Percentiles rank a stretch among this genome's conserved stretches.
Evolutionary conservation across 2,888 invertebrate genomes (phyloP).

Genomic region (Pseudococcus viburni): DNA sequence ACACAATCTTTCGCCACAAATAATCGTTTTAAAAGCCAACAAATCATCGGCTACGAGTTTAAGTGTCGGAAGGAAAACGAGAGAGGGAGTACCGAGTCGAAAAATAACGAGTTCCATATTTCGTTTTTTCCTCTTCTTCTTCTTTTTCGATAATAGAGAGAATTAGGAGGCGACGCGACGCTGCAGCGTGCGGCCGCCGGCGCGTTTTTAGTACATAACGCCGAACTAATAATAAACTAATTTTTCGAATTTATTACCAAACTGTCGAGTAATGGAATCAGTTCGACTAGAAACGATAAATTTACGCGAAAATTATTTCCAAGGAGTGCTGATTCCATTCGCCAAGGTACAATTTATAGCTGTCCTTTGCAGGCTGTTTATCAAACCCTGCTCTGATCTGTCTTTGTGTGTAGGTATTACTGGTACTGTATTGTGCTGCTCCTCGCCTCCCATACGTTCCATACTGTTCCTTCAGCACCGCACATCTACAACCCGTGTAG

Average conservation of each 20-base stretch:
- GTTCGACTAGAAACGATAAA: constrained; percentile 44
- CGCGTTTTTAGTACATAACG: not conserved
- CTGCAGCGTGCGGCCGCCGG: not conserved
- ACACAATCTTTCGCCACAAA: constrained; percentile 17
- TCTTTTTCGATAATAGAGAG: not conserved
- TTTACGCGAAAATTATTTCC: constrained; percentile 32
- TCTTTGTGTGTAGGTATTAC: not conserved
- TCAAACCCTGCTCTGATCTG: constrained; percentile 7
- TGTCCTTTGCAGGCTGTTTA: constrained; percentile 45
- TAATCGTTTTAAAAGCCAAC: constrained; percentile 37
- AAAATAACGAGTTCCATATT: constrained; percentile 40
- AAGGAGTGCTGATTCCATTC: constrained; percentile 34
- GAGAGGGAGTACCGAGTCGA: not conserved
- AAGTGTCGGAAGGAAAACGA: constrained; percentile 8
- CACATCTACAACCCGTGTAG: not conserved
- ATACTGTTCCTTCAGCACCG: not conserved
- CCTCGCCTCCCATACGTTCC: no score
- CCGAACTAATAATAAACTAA: constrained; percentile 43
- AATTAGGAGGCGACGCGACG: not conserved
- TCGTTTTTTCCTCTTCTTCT: not conserved
- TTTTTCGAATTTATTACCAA: constrained; percentile 44
- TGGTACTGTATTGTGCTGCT: no score
- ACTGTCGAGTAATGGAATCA: constrained; percentile 37
- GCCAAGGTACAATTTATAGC: constrained; percentile 11
- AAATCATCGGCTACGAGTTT: constrained; percentile 8